Percentiles rank a stretch among this genome's conserved stretches.
Evolutionary conservation across 2,888 invertebrate species (phyloP).

Genomic region (Leucophora obtusa): DNA sequence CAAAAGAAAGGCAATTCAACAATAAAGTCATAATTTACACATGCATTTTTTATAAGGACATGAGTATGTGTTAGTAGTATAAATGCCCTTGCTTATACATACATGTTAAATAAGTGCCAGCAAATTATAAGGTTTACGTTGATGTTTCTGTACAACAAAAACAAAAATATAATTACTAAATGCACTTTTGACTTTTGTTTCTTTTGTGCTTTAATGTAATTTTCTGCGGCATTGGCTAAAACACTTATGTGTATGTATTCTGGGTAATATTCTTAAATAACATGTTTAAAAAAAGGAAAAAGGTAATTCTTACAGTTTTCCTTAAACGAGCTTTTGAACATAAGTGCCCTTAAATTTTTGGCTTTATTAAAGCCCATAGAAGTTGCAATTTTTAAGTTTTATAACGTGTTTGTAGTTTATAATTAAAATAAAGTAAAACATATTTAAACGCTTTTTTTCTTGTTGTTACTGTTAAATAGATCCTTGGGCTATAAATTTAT

Average conservation of each 20-base stretch:
- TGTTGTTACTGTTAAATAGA: constrained; percentile 4
- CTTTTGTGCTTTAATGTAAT: constrained; percentile 25
- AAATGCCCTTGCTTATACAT: not conserved
- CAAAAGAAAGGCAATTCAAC: constrained; percentile 3
- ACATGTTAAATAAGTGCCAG: constrained; percentile 34
- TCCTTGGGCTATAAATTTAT: constrained; percentile 36
- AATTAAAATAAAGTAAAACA: constrained; percentile 49
- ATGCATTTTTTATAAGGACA: not conserved
- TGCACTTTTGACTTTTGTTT: constrained; percentile 39
- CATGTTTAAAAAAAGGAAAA: constrained; percentile 3
- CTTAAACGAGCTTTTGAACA: constrained; percentile 38
- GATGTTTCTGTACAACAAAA: constrained; percentile 8
- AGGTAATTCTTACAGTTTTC: constrained; percentile 13
- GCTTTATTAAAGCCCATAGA: constrained; percentile 44
- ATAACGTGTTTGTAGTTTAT: constrained; percentile 4
- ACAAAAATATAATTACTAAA: constrained; percentile 12
- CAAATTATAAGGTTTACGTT: constrained; percentile 50
- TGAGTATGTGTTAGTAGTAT: not conserved
- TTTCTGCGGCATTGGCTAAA: constrained; percentile 58
- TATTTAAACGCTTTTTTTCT: constrained; percentile 26
- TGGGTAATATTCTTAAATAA: constrained; percentile 33
- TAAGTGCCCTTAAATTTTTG: constrained; percentile 39
- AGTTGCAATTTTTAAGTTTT: not conserved
- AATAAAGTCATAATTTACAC: constrained; percentile 19
- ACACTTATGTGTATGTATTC: constrained; percentile 30